These are phyloP conservation scores for Drosophila lowei DNA, from an alignment of 1,140 invertebrate species.

Conservation along the genomic window DNA sequence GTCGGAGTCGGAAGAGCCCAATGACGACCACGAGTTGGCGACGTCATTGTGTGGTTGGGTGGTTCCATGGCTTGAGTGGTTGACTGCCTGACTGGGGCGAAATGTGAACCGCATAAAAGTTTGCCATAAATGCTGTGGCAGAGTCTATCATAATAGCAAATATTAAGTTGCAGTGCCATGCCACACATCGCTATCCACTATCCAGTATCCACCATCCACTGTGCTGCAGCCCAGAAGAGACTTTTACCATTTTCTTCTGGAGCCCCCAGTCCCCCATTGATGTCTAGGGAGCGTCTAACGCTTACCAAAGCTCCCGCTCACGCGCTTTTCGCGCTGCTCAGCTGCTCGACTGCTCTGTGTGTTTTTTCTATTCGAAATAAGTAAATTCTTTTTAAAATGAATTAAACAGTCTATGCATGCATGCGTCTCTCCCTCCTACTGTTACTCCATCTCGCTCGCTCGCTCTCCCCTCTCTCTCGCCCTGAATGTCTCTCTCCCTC, in stretches of 20 bases:
- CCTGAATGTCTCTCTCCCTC: neutral
- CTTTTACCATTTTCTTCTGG: constrained; percentile 53
- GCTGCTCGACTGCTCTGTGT: constrained; percentile 34
- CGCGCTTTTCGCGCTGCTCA: constrained; percentile 47
- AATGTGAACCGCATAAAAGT: constrained; percentile 48
- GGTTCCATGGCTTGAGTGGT: too few species aligned
- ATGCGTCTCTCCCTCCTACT: constrained; percentile 11
- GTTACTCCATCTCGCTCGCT: neutral
- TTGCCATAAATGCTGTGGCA: constrained; percentile 12
- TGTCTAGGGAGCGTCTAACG: constrained; percentile 60
- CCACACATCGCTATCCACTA: constrained; percentile 6
- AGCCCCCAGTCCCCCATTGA: constrained; percentile 14
- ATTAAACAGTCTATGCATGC: constrained; percentile 64
- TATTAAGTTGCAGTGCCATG: constrained; percentile 62
- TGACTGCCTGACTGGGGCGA: constrained; percentile 15
- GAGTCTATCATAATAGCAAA: constrained; percentile 44
- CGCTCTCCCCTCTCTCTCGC: constrained; percentile 1
- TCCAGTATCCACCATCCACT: too few species aligned
- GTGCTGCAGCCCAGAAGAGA: constrained; percentile 48
- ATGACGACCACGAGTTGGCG: constrained; percentile 2
- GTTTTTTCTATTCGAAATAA: constrained; percentile 31
- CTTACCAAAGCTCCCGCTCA: constrained; percentile 69
- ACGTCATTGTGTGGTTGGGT: constrained; percentile 25
- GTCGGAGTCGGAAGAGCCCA: constrained; percentile 3
- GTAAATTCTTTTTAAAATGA: constrained; percentile 62